Evolutionary conservation across 2,113 vertebrate species (phyloP), one percentile per base, ranked within the genome.

Genomic region (Pedetes capensis): DNA sequence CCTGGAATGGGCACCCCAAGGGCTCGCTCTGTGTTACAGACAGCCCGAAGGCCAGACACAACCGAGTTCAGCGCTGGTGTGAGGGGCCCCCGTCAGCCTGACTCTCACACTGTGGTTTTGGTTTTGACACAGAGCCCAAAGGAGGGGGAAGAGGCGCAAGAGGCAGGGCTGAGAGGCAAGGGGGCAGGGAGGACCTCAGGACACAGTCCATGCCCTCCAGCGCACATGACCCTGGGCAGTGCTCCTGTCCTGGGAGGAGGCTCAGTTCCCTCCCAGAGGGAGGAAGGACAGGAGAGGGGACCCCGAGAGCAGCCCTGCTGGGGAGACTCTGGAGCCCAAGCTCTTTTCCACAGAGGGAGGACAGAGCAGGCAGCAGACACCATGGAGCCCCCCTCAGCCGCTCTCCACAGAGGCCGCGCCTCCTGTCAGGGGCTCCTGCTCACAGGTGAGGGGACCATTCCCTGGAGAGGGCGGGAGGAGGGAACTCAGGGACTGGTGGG

Each of bases 261-360:
- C 51, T 68, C 11, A 29, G 32, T n/a, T n/a, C n/a, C n/a, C n/a
- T n/a, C 11, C 16, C 47, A 20, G 8, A 76, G 47, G 32, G 71
- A 59, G 53, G 42, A 34, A 69, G 64, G 34, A n/a, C 64, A 53
- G 37, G 27, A 53, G 90, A 55, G 32, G 39, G 68, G 10, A 57
- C 17, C 0, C 0, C 20, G 9, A 1, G 17, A 22, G 39, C 63
- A 25, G 37, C 51, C 0, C 55, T 1, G 27, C 55, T 44, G 32
- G 57, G 22, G 57, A 80, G 27, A 6, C 16, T 7, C 37, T 68
- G 37, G 7, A 37, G 37, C n/a, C 8, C 3, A 42, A 20, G 20
- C n/a, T 86, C 59, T 37, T 86, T 13, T 23, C 16, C 63, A 61
- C 5, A 22, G 22, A 68, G 32, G 39, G 25, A 78, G 4, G 61